These are phyloP conservation scores for Eumaeus atala DNA, from an alignment of 1,140 invertebrate genomes.

Conservation along the genomic window DNA sequence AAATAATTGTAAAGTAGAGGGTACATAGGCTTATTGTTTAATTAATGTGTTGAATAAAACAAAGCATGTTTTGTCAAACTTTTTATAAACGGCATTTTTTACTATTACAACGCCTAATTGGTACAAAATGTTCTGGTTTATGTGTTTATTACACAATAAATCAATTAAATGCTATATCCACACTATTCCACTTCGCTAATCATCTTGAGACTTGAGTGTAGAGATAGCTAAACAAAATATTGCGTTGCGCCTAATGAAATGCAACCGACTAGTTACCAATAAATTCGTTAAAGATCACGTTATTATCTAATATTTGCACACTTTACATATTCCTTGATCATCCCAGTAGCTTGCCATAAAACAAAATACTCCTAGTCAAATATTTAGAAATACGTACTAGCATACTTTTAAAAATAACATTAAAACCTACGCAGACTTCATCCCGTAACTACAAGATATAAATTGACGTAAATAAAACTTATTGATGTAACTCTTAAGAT, in stretches of 20 bases:
- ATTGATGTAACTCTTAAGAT: slow-evolving; percentile 30
- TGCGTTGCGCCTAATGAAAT: slow-evolving; percentile 10
- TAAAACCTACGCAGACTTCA: slow-evolving; percentile 58
- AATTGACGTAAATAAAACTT: slow-evolving; percentile 61
- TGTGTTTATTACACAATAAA: slow-evolving; percentile 4
- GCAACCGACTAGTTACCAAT: slow-evolving; percentile 29
- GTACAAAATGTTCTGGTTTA: slow-evolving; percentile 3
- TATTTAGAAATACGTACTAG: slow-evolving; percentile 44
- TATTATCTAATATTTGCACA: slow-evolving; percentile 3
- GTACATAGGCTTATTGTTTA: too few species aligned
- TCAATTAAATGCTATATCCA: too few species aligned
- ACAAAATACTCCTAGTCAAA: slow-evolving; percentile 12
- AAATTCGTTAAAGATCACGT: slow-evolving; percentile 23
- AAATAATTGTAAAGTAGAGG: too few species aligned
- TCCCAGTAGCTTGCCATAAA: slow-evolving; percentile 4
- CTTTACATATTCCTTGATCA: not conserved
- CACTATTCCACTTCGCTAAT: too few species aligned
- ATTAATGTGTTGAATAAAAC: too few species aligned
- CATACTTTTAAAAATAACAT: slow-evolving; percentile 55
- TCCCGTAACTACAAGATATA: slow-evolving; percentile 48
- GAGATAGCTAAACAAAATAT: too few species aligned
- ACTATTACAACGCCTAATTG: not conserved
- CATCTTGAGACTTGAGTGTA: too few species aligned
- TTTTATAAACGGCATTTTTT: too few species aligned
- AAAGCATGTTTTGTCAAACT: too few species aligned